Evolutionary conservation across 2,113 vertebrate species (phyloP), one percentile per base, ranked within the genome.

Genomic region (Thamnophis sirtalis): DNA sequence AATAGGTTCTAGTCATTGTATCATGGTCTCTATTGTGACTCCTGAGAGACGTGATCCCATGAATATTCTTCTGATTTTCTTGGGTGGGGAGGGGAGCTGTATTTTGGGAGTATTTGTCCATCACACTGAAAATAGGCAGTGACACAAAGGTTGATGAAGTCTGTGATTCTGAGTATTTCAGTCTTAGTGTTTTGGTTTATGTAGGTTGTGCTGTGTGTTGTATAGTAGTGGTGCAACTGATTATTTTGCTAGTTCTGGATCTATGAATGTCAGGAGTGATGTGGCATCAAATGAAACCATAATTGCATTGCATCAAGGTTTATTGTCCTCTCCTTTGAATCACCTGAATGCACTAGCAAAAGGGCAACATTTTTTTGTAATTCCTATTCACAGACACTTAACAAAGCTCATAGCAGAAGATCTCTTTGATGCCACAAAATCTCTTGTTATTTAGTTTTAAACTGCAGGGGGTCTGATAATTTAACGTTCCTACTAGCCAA

Each of bases 361-460:
- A 86, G 54, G 22, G n/a, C n/a, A 63, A 48, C 68, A 43, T 43
- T 91, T 56, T 49, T 80, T 51, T 88, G 10, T 55, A 92, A 73
- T 80, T 92, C 86, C 6, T 28, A 24, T 53, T 92, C 91, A 33
- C 51, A 55, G 50, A 56, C 60, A 48, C 38, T 88, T 88, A 55
- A 56, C 33, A 84, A 80, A 88, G n/a, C 50, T 26, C 86, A 84
- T 49, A 17, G 19, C 86, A 80, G 24, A 80, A 86, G 17, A 49
- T 56, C 24, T 51, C 38, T 88, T 73, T 54, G n/a, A 91, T 54
- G 49, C 58, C 58, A 28, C 53, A 87, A 38, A 54, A 55, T 33
- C 22, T 60, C 49, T 87, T 91, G 33, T 80, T 80, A 80, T 33
- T 92, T 55, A 88, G 86, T 56, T 26, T 92, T 92, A 49, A 80